Base-by-base conservation (phyloP, 1,140 invertebrate species). In the Sinella curviseta region DNA sequence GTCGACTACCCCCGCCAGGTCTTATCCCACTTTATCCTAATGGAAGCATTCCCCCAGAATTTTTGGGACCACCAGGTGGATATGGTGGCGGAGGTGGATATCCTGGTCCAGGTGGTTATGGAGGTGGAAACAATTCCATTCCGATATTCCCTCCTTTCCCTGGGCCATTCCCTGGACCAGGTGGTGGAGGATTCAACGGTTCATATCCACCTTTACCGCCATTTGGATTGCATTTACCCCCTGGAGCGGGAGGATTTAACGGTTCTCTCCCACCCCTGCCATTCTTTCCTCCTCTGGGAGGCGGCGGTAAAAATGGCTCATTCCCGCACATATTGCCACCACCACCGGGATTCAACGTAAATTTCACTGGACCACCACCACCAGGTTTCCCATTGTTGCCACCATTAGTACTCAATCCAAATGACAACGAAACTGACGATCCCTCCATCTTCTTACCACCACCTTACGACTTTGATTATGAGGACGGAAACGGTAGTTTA, bases 371-470 rank as follows among this genome's bases (percentile, higher is more conserved):
- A 20, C 89, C 88, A 20, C 87, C 88, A 54, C 79, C 74, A 16
- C 92, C 92, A 77, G 91, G 91, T 65, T 90, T 91, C 76, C 91
- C 90, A 24, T 91, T 92, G 83, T 89, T 93, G 73, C 91, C 92
- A 80, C 91, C 92, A 82, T 55, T 83, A 28, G 83, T 84, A 4
- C 76, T 84, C 1, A 84, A 84, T 60, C 79, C 80, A 16, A 90
- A 91, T 73, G 88, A 88, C 84, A 94, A 93, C 86, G 89, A 90
- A 82, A 91, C 92, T 57, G 92, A 93, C 84, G 94, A 95, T 88
- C 94, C 94, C 84, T 94, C 94, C 74, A 92, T 95, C 24, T 95
- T 95, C 85, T 95, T 95, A 89, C 94, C 94, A 79, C 94, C 94
- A 83, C 93, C 93, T 0, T 95, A 95, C 87, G 94, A 93, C 87